phyloP scores from a whole-genome alignment of 2,113 vertebrate species.

The Arvicanthis niloticus region DNA sequence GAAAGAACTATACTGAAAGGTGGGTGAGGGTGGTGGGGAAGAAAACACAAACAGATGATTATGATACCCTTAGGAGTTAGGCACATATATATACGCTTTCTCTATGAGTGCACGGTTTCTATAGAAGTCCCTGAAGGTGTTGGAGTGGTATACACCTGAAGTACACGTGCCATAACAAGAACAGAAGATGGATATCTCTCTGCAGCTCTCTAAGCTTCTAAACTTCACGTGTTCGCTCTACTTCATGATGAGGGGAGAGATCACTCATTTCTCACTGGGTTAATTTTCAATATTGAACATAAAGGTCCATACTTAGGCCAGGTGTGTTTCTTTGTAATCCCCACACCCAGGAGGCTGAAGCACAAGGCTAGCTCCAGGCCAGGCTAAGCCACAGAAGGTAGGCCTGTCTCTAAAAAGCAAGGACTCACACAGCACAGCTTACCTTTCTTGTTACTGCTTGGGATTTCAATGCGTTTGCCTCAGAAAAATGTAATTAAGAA shows the following conservation, averaged over 20 bases:
- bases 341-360: neutral
- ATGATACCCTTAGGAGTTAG: neutral
- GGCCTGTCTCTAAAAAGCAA: neutral
- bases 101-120: neutral
- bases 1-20: slow-evolving; percentile 39
- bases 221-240: neutral
- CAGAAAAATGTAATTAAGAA: slow-evolving; percentile 37
- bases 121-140: neutral
- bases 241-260: neutral
- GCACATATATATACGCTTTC: neutral
- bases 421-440: neutral
- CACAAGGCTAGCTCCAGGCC: neutral
- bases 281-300: slow-evolving; percentile 19
- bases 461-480: neutral
- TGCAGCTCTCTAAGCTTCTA: neutral
- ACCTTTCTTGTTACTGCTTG: neutral
- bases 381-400: neutral
- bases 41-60: neutral
- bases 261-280: neutral
- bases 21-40: neutral
- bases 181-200: neutral
- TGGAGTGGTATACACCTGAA: neutral
- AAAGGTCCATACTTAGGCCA: neutral
- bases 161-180: neutral
- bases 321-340: neutral